phyloP scores from a whole-genome alignment of 1,140 invertebrate genomes.

The Spodoptera litura region DNA sequence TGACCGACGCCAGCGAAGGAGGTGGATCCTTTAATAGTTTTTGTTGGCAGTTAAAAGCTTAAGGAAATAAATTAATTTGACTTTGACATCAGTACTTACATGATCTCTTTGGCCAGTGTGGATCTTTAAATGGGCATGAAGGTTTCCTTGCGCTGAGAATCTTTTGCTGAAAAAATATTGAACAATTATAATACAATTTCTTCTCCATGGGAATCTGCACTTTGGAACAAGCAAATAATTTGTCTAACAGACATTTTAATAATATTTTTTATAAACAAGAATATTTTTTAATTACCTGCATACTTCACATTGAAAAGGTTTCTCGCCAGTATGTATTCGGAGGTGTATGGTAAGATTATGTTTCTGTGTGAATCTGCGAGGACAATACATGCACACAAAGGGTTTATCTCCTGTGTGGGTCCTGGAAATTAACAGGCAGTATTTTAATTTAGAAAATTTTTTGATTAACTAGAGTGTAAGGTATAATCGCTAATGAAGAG shows the following conservation, averaged over 20 bases:
- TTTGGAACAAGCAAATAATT: no score
- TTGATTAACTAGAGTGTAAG: no score
- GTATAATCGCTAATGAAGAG: background rate
- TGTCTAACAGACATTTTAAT: no score
- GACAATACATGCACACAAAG: conserved; percentile 91
- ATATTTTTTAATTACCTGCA: conserved; percentile 85
- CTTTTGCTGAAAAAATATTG: conserved; percentile 81
- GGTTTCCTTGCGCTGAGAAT: conserved; percentile 87
- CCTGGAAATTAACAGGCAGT: conserved; percentile 57
- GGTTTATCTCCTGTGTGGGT: conserved; percentile 89
- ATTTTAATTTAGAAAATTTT: background rate
- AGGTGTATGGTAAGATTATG: conserved; percentile 95
- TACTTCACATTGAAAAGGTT: conserved; percentile 93
- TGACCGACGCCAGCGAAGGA: no score
- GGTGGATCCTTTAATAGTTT: no score
- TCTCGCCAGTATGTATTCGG: conserved; percentile 92
- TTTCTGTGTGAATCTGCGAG: conserved; percentile 92
- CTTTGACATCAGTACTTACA: conserved; percentile 86
- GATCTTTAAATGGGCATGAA: conserved; percentile 87
- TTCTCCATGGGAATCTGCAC: no score
- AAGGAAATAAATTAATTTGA: no score
- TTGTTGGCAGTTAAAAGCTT: no score
- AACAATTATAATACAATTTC: no score
- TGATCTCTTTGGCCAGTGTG: conserved; percentile 87
- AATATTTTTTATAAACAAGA: no score